These are phyloP conservation scores for Gobionotothen gibberifrons DNA, from an alignment of 2,797 vertebrate genomes.

Conservation along the genomic window DNA sequence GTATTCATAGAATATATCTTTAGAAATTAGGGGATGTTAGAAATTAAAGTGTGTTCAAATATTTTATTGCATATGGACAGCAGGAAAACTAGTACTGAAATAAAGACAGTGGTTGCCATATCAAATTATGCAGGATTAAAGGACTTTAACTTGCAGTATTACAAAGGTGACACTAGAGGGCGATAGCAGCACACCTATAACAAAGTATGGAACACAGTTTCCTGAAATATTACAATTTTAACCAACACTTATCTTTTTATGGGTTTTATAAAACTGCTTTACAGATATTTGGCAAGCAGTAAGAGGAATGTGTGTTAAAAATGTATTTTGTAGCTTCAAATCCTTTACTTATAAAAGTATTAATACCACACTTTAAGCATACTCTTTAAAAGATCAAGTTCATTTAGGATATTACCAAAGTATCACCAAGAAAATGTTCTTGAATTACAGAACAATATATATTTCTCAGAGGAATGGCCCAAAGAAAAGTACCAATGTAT, in stretches of 20 bases:
- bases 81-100: not conserved
- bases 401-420: not conserved
- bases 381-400: not conserved
- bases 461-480: no score
- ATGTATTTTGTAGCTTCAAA: no score
- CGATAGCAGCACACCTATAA: constrained; percentile 13
- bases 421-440: no score
- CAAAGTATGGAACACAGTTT: not conserved
- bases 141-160: constrained; percentile 8
- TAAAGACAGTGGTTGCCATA: not conserved
- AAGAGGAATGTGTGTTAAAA: not conserved
- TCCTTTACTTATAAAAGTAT: not conserved
- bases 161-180: constrained; percentile 47
- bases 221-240: not conserved
- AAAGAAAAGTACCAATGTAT: no score
- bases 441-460: no score
- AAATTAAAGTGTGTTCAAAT: not conserved
- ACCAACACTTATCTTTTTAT: not conserved
- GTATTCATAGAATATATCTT: no score
- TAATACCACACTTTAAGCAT: not conserved
- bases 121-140: not conserved
- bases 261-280: not conserved
- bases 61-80: not conserved
- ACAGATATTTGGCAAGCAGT: not conserved
- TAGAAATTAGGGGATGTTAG: not conserved